A percentile compares a stretch with the other conserved stretches of the same genome.
Conservation (phyloP, 2,113 vertebrate species). For the Melozone crissalis region DNA sequence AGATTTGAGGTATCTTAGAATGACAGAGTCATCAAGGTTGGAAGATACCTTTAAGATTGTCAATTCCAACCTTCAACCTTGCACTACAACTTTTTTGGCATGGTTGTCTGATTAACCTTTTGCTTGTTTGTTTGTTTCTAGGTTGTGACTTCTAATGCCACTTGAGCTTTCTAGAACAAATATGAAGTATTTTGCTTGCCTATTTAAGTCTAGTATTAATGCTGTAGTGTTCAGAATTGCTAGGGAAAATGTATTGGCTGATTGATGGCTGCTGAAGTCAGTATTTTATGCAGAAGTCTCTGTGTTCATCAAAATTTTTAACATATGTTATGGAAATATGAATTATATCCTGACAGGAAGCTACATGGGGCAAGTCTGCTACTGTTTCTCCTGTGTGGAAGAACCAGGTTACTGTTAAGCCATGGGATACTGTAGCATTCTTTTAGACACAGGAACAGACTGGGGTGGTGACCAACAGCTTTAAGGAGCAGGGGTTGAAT, state of each 20-base stretch:
- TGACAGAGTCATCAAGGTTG: neutral
- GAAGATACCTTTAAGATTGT: neutral
- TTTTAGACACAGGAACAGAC: neutral
- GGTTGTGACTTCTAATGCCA: no score
- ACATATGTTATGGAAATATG: fast-evolving
- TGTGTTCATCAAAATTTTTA: neutral
- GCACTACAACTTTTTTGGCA: neutral
- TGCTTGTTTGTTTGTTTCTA: neutral
- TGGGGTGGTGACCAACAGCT: fast-evolving
- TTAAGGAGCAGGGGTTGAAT: fast-evolving
- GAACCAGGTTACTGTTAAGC: neutral
- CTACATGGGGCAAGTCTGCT: fast-evolving
- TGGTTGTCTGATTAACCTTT: neutral
- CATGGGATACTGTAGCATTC: neutral
- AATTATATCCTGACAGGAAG: neutral
- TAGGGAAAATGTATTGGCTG: neutral
- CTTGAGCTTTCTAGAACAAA: neutral
- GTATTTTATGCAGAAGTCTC: neutral
- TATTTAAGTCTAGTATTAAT: neutral
- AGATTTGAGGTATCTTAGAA: neutral
- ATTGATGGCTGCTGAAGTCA: neutral
- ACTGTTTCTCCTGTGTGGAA: neutral
- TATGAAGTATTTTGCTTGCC: neutral
- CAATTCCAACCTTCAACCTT: neutral
- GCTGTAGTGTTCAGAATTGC: neutral